Evolutionary conservation across 2,797 vertebrate species (phyloP).

Genomic region (Glossophaga mutica): DNA sequence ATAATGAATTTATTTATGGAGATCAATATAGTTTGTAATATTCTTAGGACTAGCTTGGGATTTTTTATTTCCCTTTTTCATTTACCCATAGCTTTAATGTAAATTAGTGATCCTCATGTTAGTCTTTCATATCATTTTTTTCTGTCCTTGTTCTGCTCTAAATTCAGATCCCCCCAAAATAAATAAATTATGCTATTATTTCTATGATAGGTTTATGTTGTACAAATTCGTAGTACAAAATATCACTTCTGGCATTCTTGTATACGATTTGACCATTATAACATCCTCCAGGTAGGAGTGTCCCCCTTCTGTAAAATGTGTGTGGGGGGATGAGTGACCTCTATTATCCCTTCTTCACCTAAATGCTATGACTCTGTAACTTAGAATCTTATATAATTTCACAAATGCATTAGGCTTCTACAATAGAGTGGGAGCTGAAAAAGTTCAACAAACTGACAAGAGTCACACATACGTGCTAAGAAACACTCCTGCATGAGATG

Average conservation of each 20-base stretch:
- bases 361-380: neutral
- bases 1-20: neutral
- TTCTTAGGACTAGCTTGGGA: neutral
- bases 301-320: neutral
- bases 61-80: neutral
- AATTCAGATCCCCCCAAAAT: neutral
- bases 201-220: neutral
- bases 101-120: neutral
- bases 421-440: neutral
- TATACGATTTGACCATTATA: neutral
- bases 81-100: neutral
- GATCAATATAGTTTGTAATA: neutral
- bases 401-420: neutral
- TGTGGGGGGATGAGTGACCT: neutral
- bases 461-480: neutral
- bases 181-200: neutral
- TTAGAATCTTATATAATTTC: neutral
- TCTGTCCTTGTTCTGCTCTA: neutral
- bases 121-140: neutral
- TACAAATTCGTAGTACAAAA: slow-evolving; percentile 1
- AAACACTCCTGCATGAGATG: neutral
- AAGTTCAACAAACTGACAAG: neutral
- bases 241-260: neutral
- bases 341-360: neutral
- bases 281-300: neutral